These are phyloP conservation scores for Orbicella faveolata DNA, from an alignment of 64 coral and sea anemone species.

Conservation along the genomic window DNA sequence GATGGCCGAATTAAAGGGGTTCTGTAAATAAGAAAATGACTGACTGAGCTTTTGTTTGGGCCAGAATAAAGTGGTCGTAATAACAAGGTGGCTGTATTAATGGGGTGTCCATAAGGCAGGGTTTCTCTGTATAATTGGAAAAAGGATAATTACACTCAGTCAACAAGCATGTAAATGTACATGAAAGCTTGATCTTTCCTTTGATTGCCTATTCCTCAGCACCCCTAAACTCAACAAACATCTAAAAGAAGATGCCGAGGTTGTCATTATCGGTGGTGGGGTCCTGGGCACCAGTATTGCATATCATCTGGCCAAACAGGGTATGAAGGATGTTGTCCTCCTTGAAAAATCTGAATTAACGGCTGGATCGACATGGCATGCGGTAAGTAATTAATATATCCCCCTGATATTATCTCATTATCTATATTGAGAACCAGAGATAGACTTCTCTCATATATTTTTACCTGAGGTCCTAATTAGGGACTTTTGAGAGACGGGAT, in stretches of 20 bases:
- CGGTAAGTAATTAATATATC: constrained; percentile 46
- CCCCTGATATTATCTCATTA: background rate
- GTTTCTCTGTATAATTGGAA: no score
- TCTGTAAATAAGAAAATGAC: no score
- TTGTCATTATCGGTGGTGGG: constrained; percentile 96
- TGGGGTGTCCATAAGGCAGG: no score
- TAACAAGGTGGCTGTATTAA: no score
- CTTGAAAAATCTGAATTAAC: constrained; percentile 97
- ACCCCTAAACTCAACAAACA: constrained; percentile 57
- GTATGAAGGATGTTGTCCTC: constrained; percentile 93
- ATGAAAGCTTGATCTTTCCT: background rate
- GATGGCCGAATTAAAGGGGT: no score
- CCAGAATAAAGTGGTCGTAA: no score
- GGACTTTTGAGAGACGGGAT: no score
- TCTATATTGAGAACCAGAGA: background rate
- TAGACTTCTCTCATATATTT: no score
- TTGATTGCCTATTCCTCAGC: background rate
- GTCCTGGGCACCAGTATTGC: constrained; percentile 85
- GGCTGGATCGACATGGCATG: constrained; percentile 99
- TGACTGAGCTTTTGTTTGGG: no score
- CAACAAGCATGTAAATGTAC: no score
- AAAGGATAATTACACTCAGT: no score
- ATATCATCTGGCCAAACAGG: constrained; percentile 90
- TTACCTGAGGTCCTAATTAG: no score
- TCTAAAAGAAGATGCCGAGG: constrained; percentile 88